Percentiles rank a stretch among this genome's conserved stretches.
These are phyloP conservation scores for Lanius ludovicianus DNA, from an alignment of 2,113 vertebrate genomes.

Conservation along the genomic window DNA sequence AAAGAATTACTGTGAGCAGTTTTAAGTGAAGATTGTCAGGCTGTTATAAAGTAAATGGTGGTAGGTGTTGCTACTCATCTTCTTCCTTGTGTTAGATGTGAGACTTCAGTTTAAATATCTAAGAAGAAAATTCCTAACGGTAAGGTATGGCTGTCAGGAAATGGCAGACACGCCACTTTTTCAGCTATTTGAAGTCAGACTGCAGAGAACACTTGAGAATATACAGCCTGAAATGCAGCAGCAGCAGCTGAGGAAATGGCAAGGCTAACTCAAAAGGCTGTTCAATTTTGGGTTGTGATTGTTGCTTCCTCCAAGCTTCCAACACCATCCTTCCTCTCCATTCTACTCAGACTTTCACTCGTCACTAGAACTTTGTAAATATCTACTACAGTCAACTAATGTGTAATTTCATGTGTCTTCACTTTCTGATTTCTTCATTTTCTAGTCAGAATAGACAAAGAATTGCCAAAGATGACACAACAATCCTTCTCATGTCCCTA, in stretches of 20 bases:
- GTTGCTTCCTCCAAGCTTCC: background rate
- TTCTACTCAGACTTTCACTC: background rate
- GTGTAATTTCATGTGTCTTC: background rate
- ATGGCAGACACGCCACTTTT: background rate
- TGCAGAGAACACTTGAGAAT: background rate
- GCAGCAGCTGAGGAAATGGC: background rate
- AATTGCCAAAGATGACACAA: background rate
- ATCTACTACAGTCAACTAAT: background rate
- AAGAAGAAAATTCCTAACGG: background rate
- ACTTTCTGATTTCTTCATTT: background rate
- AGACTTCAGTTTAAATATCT: background rate
- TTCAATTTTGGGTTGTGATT: background rate
- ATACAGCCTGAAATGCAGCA: background rate
- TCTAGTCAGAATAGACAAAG: background rate
- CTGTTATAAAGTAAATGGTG: background rate
- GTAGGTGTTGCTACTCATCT: background rate
- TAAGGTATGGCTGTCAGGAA: background rate
- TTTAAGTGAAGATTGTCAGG: background rate
- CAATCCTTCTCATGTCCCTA: background rate
- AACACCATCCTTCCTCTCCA: background rate
- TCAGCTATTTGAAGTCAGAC: background rate
- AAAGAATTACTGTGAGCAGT: background rate
- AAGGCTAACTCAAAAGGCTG: background rate
- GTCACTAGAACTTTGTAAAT: background rate
- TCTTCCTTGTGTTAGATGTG: background rate